Conservation (phyloP, 2,888 invertebrate species). For the Dimorphilus gyrociliatus region DNA sequence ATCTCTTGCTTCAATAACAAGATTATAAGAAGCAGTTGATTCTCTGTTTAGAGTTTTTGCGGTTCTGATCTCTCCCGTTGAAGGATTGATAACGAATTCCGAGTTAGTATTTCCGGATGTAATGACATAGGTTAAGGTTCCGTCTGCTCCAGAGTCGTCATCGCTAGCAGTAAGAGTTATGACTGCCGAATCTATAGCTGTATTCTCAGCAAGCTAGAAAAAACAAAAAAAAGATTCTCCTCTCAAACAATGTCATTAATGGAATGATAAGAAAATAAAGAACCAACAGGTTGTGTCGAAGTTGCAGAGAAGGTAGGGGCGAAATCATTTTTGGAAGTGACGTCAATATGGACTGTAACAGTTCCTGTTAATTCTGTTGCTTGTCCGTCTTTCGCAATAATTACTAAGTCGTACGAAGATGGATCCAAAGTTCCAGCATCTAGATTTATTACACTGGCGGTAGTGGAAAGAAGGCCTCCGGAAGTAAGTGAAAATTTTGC, state of each 20-base stretch:
- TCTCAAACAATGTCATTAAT: no score
- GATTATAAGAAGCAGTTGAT: slow-evolving; percentile 1
- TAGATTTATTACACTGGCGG: slow-evolving; percentile 14
- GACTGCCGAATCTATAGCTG: slow-evolving; percentile 13
- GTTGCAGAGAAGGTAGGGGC: slow-evolving; percentile 11
- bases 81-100: slow-evolving; percentile 12
- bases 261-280: no score
- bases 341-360: slow-evolving; percentile 12
- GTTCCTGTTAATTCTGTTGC: slow-evolving; percentile 10
- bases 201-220: slow-evolving; percentile 17
- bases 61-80: slow-evolving; percentile 5
- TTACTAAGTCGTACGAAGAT: slow-evolving; percentile 12
- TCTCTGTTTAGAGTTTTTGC: slow-evolving; percentile 5
- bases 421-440: slow-evolving; percentile 13
- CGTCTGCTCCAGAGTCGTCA: slow-evolving; percentile 15
- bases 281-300: slow-evolving; percentile 5
- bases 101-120: slow-evolving; percentile 11
- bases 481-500: no score
- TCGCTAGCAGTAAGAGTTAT: slow-evolving; percentile 17
- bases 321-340: slow-evolving; percentile 23
- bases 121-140: slow-evolving; percentile 15
- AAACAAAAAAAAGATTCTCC: no score
- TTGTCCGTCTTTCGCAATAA: slow-evolving; percentile 17
- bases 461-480: no score
- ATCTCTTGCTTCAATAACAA: slow-evolving; percentile 9